Percentiles rank a stretch among this genome's conserved stretches.
Evolutionary conservation across 2,888 invertebrate species (phyloP).

Genomic region (Agriopis leucophaearia): DNA sequence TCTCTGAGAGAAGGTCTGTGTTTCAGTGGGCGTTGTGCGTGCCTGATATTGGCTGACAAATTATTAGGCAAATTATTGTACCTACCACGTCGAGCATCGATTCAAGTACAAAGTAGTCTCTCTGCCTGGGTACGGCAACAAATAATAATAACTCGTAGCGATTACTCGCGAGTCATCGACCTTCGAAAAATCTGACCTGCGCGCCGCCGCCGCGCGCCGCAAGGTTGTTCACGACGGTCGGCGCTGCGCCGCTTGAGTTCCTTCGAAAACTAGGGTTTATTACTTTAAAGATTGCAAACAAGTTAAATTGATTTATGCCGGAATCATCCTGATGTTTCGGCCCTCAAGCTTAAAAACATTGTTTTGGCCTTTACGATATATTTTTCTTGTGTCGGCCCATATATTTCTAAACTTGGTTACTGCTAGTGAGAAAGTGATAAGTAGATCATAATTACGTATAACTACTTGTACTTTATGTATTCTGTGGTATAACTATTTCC

Average conservation of each 20-base stretch:
- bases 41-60: neutral
- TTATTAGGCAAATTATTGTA: neutral
- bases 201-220: slow-evolving; percentile 77
- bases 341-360: too few species aligned
- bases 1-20: too few species aligned
- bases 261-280: slow-evolving; percentile 24
- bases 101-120: slow-evolving; percentile 50
- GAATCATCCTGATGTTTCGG: too few species aligned
- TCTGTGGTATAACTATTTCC: too few species aligned
- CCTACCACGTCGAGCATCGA: slow-evolving; percentile 39
- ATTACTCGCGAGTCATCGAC: slow-evolving; percentile 83
- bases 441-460: too few species aligned
- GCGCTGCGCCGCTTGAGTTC: slow-evolving; percentile 40
- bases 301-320: too few species aligned
- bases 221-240: slow-evolving; percentile 66
- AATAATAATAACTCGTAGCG: slow-evolving; percentile 79
- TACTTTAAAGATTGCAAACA: neutral
- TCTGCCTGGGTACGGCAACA: slow-evolving; percentile 64
- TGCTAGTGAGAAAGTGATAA: too few species aligned
- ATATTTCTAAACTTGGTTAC: too few species aligned
- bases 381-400: too few species aligned
- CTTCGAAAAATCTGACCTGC: slow-evolving; percentile 86
- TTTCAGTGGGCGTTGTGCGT: too few species aligned
- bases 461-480: too few species aligned
- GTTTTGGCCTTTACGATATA: too few species aligned